A percentile compares a stretch with the other conserved stretches of the same genome.
These are phyloP conservation scores for Xanthia togata DNA, from an alignment of 2,888 invertebrate species.

Conservation along the genomic window DNA sequence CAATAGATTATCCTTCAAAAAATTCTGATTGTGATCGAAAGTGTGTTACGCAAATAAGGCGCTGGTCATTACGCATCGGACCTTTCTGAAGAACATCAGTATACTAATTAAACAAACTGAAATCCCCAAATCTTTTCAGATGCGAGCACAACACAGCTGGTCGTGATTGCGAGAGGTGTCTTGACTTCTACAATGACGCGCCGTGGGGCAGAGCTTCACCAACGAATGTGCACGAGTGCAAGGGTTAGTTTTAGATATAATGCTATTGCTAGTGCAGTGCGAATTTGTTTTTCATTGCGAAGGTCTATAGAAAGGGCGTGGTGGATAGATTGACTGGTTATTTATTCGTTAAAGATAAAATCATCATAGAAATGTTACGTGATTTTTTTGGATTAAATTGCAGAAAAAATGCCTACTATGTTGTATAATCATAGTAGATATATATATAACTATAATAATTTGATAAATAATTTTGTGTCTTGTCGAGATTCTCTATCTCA, in stretches of 20 bases:
- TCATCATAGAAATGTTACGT: not conserved
- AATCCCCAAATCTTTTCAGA: constrained; percentile 86
- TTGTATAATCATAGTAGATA: not conserved
- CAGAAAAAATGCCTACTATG: not conserved
- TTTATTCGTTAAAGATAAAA: not conserved
- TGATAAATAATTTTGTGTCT: no score
- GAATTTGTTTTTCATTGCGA: constrained; percentile 40
- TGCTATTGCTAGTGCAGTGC: constrained; percentile 36
- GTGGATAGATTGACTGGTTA: not conserved
- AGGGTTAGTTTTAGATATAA: constrained; percentile 92
- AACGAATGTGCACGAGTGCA: constrained; percentile 97
- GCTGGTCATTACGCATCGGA: no score
- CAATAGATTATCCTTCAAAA: no score
- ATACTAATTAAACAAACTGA: not conserved
- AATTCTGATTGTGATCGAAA: no score
- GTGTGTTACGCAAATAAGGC: no score
- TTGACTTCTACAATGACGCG: constrained; percentile 98
- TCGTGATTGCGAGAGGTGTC: constrained; percentile 97
- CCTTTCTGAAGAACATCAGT: not conserved
- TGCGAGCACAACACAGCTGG: constrained; percentile 99
- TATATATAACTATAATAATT: no score
- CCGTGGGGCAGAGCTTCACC: constrained; percentile 98
- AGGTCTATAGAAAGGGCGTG: not conserved
- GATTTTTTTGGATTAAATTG: not conserved
- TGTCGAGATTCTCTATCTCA: no score